Evolutionary conservation across 2,797 vertebrate genomes (phyloP).

Genomic region (Rhinichthys osculus): DNA sequence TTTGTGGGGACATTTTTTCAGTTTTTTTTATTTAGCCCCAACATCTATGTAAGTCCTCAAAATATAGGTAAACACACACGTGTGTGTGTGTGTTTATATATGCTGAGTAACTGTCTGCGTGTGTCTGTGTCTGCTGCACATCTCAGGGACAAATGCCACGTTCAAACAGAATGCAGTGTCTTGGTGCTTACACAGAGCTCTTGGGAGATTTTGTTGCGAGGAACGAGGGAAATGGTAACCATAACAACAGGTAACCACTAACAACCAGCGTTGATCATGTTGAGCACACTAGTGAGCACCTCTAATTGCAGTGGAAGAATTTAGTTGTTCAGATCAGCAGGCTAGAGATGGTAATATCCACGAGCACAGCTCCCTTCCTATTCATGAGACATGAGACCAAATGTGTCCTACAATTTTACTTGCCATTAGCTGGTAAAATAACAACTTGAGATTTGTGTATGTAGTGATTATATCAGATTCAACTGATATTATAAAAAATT

Average conservation of each 20-base stretch:
- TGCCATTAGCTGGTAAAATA: neutral
- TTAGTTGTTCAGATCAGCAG: conserved; percentile 64
- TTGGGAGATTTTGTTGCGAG: conserved; percentile 68
- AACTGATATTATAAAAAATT: neutral
- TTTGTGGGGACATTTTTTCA: no score
- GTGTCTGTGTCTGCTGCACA: conserved; percentile 24
- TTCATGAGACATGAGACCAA: neutral
- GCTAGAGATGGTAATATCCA: conserved; percentile 63
- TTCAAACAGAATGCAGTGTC: conserved; percentile 44
- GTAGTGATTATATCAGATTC: no score
- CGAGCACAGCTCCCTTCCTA: conserved; percentile 41
- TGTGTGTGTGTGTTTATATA: neutral
- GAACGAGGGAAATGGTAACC: conserved; percentile 75
- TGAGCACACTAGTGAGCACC: conserved; percentile 69
- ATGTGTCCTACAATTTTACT: neutral
- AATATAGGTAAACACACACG: neutral
- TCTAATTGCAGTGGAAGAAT: conserved; percentile 75
- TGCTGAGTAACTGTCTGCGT: neutral
- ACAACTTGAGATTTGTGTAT: neutral
- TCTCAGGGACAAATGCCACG: conserved; percentile 34
- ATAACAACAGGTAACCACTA: conserved; percentile 83
- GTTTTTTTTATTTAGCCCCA: no score
- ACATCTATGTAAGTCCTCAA: neutral
- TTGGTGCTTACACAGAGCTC: conserved; percentile 54
- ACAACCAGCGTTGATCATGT: conserved; percentile 74